These are phyloP conservation scores for Oryzias melastigma DNA, from an alignment of 2,113 vertebrate genomes.

Conservation along the genomic window DNA sequence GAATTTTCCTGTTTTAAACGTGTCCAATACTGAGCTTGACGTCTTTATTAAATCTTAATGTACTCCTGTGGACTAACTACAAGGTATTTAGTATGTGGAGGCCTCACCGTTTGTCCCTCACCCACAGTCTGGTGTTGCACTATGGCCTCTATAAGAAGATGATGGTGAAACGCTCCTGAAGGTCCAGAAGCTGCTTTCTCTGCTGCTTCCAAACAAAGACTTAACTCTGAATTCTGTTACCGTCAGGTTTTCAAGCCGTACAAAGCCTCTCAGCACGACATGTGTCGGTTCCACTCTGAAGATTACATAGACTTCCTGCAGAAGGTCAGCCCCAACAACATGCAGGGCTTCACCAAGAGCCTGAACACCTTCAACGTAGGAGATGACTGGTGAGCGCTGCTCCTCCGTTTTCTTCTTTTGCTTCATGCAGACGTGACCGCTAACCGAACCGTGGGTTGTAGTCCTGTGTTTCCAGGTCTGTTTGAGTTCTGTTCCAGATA, in stretches of 20 bases:
- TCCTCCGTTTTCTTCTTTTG: not conserved
- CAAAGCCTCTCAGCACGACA: constrained; percentile 97
- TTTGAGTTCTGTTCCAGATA: constrained; percentile 99
- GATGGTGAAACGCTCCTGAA: constrained; percentile 83
- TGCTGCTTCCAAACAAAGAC: not conserved
- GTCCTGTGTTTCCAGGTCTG: constrained; percentile 96
- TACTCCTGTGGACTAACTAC: too few relatives aligned
- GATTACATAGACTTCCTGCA: constrained; percentile 99
- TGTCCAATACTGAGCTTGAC: too few relatives aligned
- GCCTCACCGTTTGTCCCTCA: constrained; percentile 94
- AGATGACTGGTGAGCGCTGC: constrained; percentile 88
- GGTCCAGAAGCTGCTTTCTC: not conserved
- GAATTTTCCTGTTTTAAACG: too few relatives aligned
- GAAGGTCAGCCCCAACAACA: constrained; percentile 97
- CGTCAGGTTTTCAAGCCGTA: constrained; percentile 96
- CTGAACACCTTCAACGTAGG: constrained; percentile 98
- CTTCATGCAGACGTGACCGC: not conserved
- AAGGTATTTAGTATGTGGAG: too few relatives aligned
- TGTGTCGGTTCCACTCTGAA: constrained; percentile 98
- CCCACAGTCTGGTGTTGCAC: constrained; percentile 95
- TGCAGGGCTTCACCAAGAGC: constrained; percentile 99
- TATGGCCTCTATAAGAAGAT: constrained; percentile 99
- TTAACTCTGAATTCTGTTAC: not conserved
- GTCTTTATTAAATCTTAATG: too few relatives aligned
- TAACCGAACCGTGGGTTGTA: constrained; percentile 53